Base-by-base conservation (phyloP, 2,888 invertebrate species). In the Stenodera caucasica region DNA sequence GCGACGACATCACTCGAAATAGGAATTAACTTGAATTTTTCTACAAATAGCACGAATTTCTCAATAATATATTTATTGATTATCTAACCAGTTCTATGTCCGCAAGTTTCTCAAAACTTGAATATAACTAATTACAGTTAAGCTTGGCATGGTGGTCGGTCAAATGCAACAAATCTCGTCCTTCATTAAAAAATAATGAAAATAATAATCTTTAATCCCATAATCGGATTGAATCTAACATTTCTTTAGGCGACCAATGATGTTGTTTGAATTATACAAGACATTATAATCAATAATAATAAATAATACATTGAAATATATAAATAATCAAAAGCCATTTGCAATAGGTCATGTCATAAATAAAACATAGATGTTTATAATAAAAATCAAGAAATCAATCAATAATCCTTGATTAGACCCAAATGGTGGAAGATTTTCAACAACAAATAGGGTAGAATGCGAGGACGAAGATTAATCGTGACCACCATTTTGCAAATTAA, bases 151-250 rank as follows among this genome's bases (percentile, higher is more conserved):
- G 37, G 15, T 37, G 21, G 18, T 37, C 21, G 45, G 30, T 53
- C n/a, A 53, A 26, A 26, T 21, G 37, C 23, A 53, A 37, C 23
- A 54, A 40, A 26, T 54, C 37, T 8, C n/a, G 14, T 26, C 29
- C 3, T 26, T 21, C 5, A 49, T 7, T 26, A 1, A 49, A 55
- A 63, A 63, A 60, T 60, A 26, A 40, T 49, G n/a, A 23, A 33
- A 21, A 32, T 52, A 40, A 57, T 53, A 61, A 54, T 55, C 32
- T 55, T 32, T 62, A 59, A 56, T 51, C 58, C 32, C 6, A 53
- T 59, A 62, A 62, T 55, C 57, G 56, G 62, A 59, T 61, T 61
- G 57, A 51, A 57, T 57, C 32, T 40, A 32, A 60, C 49, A 60
- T 50, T 57, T 57, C 49, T 53, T 21, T 30, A 23, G n/a, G 45